Evolutionary conservation across 2,888 invertebrate genomes (phyloP).

Genomic region (Torymus tubicola): DNA sequence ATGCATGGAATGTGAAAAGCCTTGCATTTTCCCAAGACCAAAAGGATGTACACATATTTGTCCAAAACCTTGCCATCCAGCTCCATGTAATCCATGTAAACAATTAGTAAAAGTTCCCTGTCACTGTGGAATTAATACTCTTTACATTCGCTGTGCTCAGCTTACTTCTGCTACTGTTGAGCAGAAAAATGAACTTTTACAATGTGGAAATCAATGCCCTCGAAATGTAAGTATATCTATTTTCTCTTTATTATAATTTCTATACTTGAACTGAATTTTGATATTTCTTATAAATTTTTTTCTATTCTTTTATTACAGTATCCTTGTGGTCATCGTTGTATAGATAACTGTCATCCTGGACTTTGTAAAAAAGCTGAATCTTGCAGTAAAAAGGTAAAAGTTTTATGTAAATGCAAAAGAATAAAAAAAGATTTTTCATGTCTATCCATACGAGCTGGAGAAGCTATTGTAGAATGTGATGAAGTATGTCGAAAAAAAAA

Average conservation of each 20-base stretch:
- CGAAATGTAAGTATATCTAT: conserved; percentile 81
- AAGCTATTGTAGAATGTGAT: conserved; percentile 81
- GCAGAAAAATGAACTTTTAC: conserved; percentile 75
- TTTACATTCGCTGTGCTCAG: conserved; percentile 86
- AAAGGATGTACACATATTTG: conserved; percentile 87
- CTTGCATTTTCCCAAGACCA: conserved; percentile 83
- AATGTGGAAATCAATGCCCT: conserved; percentile 91
- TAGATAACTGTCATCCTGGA: conserved; percentile 85
- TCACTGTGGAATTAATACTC: conserved; percentile 88
- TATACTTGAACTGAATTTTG: background rate
- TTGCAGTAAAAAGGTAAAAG: conserved; percentile 88
- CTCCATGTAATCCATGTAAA: conserved; percentile 86
- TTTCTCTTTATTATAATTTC: background rate
- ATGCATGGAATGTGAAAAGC: conserved; percentile 80
- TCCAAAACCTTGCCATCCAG: conserved; percentile 84
- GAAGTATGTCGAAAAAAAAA: conserved; percentile 81
- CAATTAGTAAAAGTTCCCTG: conserved; percentile 84
- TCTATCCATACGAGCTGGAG: conserved; percentile 71
- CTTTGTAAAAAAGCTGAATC: conserved; percentile 81
- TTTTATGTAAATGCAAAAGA: conserved; percentile 87
- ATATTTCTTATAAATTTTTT: background rate
- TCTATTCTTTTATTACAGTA: conserved; percentile 78
- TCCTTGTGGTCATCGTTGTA: conserved; percentile 90
- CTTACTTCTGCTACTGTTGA: conserved; percentile 79
- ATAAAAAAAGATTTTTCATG: conserved; percentile 83